Conservation (phyloP, 2,797 vertebrate genomes). For the Girardinus metallicus region DNA sequence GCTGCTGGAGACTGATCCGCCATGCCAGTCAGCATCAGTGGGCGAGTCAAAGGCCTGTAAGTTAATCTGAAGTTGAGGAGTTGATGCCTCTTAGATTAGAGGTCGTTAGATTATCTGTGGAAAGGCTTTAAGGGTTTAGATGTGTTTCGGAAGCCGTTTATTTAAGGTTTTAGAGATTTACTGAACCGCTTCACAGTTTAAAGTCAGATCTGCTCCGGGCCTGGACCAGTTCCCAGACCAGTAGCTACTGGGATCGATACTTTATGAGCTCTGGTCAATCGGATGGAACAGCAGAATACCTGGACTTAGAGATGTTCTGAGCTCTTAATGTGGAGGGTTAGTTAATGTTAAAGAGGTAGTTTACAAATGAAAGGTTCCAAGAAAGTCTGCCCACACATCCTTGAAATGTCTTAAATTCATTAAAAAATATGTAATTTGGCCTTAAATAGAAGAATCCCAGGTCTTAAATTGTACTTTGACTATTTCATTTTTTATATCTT, state of each 20-base stretch:
- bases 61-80: conserved; percentile 1
- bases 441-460: background rate
- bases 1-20: conserved; percentile 35
- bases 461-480: background rate
- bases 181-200: background rate
- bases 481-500: no score
- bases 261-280: background rate
- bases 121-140: background rate
- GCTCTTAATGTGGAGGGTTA: no score
- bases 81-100: conserved; percentile 8
- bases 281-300: background rate
- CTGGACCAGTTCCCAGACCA: background rate
- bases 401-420: background rate
- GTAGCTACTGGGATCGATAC: background rate
- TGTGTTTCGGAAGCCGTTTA: background rate
- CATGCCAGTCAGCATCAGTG: conserved; percentile 60
- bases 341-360: no score
- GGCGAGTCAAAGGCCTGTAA: conserved; percentile 1
- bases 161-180: background rate
- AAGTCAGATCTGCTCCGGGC: background rate
- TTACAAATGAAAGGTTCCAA: no score
- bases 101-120: background rate
- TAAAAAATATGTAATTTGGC: background rate
- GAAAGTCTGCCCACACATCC: no score
- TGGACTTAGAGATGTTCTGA: background rate